Conservation (phyloP, 2,113 vertebrate species). For the Pterocles gutturalis region DNA sequence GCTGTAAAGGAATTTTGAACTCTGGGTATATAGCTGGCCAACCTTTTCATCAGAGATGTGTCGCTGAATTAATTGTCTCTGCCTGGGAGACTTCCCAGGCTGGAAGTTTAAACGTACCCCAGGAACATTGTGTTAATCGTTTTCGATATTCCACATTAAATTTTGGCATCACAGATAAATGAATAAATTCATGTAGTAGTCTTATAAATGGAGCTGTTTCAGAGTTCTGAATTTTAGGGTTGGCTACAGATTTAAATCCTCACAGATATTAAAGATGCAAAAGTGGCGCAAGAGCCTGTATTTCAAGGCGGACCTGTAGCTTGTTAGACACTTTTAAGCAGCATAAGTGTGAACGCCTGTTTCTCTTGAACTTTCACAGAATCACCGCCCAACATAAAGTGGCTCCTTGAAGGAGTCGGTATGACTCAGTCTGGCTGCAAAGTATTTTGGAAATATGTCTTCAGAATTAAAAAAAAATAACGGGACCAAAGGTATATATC, state of each 20-base stretch:
- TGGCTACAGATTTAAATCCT: neutral
- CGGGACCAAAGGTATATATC: neutral
- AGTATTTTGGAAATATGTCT: neutral
- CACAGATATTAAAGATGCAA: neutral
- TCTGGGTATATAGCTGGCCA: neutral
- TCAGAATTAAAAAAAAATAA: neutral
- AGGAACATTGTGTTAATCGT: neutral
- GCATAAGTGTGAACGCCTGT: neutral
- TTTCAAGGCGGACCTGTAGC: neutral
- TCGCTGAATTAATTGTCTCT: constrained; percentile 51
- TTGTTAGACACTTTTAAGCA: neutral
- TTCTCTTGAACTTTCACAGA: neutral
- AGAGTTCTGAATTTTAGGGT: neutral
- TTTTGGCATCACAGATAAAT: neutral
- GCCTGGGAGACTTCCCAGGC: neutral
- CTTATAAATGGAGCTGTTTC: neutral
- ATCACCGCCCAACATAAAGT: neutral
- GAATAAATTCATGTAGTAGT: neutral
- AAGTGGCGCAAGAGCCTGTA: neutral
- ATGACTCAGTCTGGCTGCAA: neutral
- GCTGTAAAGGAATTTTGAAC: constrained; percentile 67
- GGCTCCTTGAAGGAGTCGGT: neutral
- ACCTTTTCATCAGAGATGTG: constrained; percentile 34
- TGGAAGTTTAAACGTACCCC: neutral
- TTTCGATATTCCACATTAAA: neutral